Conservation (phyloP, 1,140 invertebrate genomes). For the Liolophura sinensis region DNA sequence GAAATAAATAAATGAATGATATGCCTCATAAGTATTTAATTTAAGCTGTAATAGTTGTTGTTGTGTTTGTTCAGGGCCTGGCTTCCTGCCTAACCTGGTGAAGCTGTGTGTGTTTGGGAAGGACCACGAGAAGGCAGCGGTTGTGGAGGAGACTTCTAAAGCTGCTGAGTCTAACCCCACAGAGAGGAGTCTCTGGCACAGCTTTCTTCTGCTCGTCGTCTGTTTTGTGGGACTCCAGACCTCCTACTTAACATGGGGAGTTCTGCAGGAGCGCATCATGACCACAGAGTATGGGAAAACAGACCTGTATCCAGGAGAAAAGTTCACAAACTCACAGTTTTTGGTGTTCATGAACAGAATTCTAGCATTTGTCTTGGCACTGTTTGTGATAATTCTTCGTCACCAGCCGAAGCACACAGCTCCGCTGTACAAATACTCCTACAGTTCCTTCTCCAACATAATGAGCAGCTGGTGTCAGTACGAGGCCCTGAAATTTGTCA, state of each 20-base stretch:
- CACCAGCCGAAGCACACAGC: conserved; percentile 73
- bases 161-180: conserved; percentile 12
- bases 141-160: conserved; percentile 24
- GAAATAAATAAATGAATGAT: no score
- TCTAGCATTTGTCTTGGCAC: conserved; percentile 78
- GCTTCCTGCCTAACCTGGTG: conserved; percentile 36
- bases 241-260: conserved; percentile 91
- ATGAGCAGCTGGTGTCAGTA: conserved; percentile 99
- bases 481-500: conserved; percentile 97
- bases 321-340: conserved; percentile 91
- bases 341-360: conserved; percentile 93
- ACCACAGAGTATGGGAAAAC: conserved; percentile 68
- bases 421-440: conserved; percentile 95
- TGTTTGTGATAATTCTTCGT: conserved; percentile 64
- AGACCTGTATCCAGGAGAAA: conserved; percentile 49
- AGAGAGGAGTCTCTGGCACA: conserved; percentile 17
- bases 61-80: conserved; percentile 32
- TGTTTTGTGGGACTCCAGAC: conserved; percentile 88
- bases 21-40: neutral
- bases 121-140: conserved; percentile 47
- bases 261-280: conserved; percentile 80
- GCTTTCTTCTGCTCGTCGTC: conserved; percentile 63
- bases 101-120: conserved; percentile 69
- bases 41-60: conserved; percentile 1
- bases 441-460: conserved; percentile 96